Percentiles rank a stretch among this genome's conserved stretches.
Evolutionary conservation across 1,140 invertebrate species (phyloP).

Genomic region (Drosophila murphyi): DNA sequence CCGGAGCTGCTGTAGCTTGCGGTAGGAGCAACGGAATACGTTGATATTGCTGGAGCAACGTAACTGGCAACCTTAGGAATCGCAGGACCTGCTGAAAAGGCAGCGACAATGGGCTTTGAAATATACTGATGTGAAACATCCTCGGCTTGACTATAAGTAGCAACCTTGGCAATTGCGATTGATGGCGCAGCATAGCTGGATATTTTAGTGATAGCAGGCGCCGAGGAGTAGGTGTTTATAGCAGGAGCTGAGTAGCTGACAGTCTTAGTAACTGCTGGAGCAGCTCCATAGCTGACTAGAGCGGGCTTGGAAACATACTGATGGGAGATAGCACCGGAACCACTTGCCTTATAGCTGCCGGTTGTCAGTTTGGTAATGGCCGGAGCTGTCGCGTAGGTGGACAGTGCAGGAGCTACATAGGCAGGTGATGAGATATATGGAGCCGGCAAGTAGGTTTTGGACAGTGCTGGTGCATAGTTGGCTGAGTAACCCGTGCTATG

Average conservation of each 20-base stretch:
- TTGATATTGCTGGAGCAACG: not conserved
- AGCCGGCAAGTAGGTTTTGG: slow-evolving; percentile 63
- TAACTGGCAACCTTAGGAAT: not conserved
- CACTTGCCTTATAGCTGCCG: slow-evolving; percentile 13
- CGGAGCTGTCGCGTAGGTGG: slow-evolving; percentile 38
- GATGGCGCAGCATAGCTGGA: slow-evolving; percentile 48
- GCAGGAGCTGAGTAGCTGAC: slow-evolving; percentile 47
- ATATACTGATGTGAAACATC: slow-evolving; percentile 72
- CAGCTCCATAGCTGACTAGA: slow-evolving; percentile 30
- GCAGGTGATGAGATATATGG: slow-evolving; percentile 30
- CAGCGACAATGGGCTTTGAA: slow-evolving; percentile 55
- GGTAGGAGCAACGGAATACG: not conserved
- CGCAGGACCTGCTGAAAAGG: slow-evolving; percentile 9
- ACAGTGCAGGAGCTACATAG: slow-evolving; percentile 51
- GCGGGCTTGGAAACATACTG: slow-evolving; percentile 70
- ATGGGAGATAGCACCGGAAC: slow-evolving; percentile 55
- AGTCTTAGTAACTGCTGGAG: slow-evolving; percentile 44
- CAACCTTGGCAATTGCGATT: slow-evolving; percentile 45
- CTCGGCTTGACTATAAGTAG: slow-evolving; percentile 47
- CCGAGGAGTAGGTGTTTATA: slow-evolving; percentile 41
- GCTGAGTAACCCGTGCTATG: slow-evolving; percentile 57
- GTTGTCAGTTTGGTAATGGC: slow-evolving; percentile 36
- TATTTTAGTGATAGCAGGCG: slow-evolving; percentile 46
- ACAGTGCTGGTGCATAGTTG: slow-evolving; percentile 63
- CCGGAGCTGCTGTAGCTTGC: not conserved